Conservation (phyloP, 1,140 invertebrate genomes). For the Physella acuta region DNA sequence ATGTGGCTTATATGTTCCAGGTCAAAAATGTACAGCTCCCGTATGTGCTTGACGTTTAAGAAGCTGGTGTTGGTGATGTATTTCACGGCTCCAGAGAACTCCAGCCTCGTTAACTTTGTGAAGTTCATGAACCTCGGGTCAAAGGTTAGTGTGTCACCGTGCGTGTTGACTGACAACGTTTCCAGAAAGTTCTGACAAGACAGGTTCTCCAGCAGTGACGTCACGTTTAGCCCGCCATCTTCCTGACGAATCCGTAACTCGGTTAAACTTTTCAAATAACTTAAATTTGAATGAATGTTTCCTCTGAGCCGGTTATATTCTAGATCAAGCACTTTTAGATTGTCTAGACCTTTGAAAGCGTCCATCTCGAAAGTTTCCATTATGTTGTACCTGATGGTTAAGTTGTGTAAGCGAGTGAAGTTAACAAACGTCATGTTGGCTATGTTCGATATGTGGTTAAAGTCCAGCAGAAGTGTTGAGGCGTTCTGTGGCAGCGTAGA, state of each 20-base stretch:
- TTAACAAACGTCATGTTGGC: too few species aligned
- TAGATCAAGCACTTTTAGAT: neutral
- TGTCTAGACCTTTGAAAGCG: neutral
- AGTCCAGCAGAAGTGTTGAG: too few species aligned
- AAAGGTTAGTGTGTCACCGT: neutral
- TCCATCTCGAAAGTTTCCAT: neutral
- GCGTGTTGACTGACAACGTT: neutral
- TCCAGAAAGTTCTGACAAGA: neutral
- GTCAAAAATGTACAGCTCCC: neutral
- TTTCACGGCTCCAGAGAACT: neutral
- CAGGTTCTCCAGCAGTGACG: neutral
- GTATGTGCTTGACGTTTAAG: neutral
- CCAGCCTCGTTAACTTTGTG: neutral
- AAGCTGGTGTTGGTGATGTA: neutral
- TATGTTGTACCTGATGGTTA: too few species aligned
- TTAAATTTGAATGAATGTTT: neutral
- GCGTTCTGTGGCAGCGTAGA: too few species aligned
- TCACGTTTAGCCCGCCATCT: too few species aligned
- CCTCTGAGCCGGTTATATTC: neutral
- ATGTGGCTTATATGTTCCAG: neutral
- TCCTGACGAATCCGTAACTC: neutral
- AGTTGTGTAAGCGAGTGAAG: too few species aligned
- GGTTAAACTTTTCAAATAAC: neutral
- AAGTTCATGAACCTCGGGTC: neutral
- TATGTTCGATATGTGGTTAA: too few species aligned